These are phyloP conservation scores for Rhingia rostrata DNA, from an alignment of 2,888 invertebrate species.

Conservation along the genomic window DNA sequence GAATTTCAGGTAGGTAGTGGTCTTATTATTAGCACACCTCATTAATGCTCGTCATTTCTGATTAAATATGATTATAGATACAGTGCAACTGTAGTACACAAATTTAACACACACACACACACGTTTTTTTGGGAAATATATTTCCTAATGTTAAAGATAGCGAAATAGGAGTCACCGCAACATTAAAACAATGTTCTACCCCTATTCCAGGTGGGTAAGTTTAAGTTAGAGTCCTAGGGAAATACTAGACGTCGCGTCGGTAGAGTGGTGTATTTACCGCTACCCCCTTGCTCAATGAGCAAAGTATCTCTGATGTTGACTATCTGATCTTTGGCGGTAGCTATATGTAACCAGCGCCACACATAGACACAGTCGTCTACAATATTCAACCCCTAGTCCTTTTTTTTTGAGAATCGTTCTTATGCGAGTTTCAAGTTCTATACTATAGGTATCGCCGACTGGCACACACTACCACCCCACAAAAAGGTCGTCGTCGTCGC, in stretches of 20 bases:
- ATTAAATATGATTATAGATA: slow-evolving; percentile 38
- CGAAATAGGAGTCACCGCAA: slow-evolving; percentile 6
- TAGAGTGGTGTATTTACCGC: not conserved
- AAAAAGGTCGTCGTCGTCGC: slow-evolving; percentile 47
- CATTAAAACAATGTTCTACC: not conserved
- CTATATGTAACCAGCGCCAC: slow-evolving; percentile 42
- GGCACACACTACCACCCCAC: slow-evolving; percentile 49
- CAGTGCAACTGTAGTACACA: slow-evolving; percentile 15
- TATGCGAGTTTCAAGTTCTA: slow-evolving; percentile 43
- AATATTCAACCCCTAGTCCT: slow-evolving; percentile 36
- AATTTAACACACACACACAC: slow-evolving; percentile 18
- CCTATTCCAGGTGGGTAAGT: slow-evolving; percentile 24
- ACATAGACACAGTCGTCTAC: slow-evolving; percentile 49
- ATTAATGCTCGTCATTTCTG: slow-evolving; percentile 22
- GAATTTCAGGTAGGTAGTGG: slow-evolving; percentile 20
- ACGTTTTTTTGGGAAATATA: slow-evolving; percentile 21
- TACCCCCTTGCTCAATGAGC: slow-evolving; percentile 19
- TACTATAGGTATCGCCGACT: slow-evolving; percentile 26
- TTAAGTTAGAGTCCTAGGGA: slow-evolving; percentile 2
- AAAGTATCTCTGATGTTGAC: slow-evolving; percentile 55
- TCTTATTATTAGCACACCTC: slow-evolving; percentile 33
- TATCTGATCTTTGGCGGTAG: slow-evolving; percentile 62
- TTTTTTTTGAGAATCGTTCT: slow-evolving; percentile 40
- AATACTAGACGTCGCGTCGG: slow-evolving; percentile 34
- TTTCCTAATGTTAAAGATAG: slow-evolving; percentile 10